These are phyloP conservation scores for Sweltsa coloradensis DNA, from an alignment of 1,140 invertebrate genomes.

Conservation along the genomic window DNA sequence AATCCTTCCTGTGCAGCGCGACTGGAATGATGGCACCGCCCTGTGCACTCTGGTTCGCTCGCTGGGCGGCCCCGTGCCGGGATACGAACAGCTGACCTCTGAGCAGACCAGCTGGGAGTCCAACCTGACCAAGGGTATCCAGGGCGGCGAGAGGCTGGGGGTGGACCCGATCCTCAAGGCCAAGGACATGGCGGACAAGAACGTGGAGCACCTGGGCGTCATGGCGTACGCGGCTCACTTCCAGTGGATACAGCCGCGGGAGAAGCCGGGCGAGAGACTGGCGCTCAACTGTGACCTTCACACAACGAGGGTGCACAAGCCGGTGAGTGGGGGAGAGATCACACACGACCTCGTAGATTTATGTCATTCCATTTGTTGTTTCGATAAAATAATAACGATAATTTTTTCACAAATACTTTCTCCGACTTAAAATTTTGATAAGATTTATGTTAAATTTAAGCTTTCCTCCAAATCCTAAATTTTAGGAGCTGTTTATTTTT, in stretches of 20 bases:
- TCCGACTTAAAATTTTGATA: too few relatives aligned
- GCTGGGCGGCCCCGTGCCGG: constrained; percentile 69
- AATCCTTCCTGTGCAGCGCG: constrained; percentile 49
- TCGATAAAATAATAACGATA: too few relatives aligned
- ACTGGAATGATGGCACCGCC: constrained; percentile 90
- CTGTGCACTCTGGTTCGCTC: constrained; percentile 77
- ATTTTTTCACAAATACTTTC: too few relatives aligned
- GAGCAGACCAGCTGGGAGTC: constrained; percentile 68
- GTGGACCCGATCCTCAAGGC: constrained; percentile 81
- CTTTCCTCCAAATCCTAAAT: too few relatives aligned
- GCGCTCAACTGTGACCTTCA: constrained; percentile 62
- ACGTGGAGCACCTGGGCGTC: constrained; percentile 89
- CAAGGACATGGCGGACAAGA: constrained; percentile 85
- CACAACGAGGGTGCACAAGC: constrained; percentile 68
- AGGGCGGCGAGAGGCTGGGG: constrained; percentile 51
- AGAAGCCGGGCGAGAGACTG: constrained; percentile 65
- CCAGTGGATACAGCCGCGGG: constrained; percentile 72
- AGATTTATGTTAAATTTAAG: too few relatives aligned
- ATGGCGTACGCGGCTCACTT: constrained; percentile 90
- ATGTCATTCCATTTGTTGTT: too few relatives aligned
- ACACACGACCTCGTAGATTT: too few relatives aligned
- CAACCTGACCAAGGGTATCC: constrained; percentile 62
- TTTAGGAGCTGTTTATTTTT: too few relatives aligned
- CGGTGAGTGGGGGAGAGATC: constrained; percentile 39
- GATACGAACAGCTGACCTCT: constrained; percentile 57